Evolutionary conservation across 64 coral and sea anemone genomes (phyloP).

Genomic region (Montipora foliosa): DNA sequence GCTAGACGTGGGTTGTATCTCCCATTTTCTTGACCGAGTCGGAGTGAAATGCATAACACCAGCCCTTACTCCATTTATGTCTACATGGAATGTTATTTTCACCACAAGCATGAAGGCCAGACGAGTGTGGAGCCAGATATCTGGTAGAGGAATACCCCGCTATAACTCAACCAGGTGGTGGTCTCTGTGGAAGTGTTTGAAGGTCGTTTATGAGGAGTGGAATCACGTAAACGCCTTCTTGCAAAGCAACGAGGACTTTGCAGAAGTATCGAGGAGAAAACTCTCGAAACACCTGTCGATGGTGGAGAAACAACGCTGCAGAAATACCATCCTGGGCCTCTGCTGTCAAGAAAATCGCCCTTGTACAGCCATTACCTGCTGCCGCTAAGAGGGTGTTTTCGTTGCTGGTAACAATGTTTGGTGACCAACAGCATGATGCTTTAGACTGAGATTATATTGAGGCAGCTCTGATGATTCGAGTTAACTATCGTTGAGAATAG

Average conservation of each 20-base stretch:
- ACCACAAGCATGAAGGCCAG: background rate
- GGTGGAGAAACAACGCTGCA: background rate
- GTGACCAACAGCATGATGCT: background rate
- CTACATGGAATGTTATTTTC: background rate
- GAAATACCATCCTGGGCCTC: background rate
- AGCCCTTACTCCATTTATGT: background rate
- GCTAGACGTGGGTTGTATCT: background rate
- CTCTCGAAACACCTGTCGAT: background rate
- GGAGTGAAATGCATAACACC: background rate
- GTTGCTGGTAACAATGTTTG: background rate
- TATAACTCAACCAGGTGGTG: background rate
- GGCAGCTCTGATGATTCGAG: too few species aligned
- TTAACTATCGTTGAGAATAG: too few species aligned
- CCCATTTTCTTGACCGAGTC: background rate
- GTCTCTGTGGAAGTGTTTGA: background rate
- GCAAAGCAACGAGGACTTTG: background rate
- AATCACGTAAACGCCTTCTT: background rate
- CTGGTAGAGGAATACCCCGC: background rate
- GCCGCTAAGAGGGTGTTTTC: background rate
- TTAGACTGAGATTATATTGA: too few species aligned
- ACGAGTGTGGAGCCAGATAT: background rate
- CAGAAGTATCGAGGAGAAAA: background rate
- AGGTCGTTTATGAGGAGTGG: background rate
- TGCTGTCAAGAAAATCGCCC: background rate
- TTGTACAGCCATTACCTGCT: background rate